phyloP scores from a whole-genome alignment of 2,113 vertebrate genomes.

The Leptodactylus fuscus region DNA sequence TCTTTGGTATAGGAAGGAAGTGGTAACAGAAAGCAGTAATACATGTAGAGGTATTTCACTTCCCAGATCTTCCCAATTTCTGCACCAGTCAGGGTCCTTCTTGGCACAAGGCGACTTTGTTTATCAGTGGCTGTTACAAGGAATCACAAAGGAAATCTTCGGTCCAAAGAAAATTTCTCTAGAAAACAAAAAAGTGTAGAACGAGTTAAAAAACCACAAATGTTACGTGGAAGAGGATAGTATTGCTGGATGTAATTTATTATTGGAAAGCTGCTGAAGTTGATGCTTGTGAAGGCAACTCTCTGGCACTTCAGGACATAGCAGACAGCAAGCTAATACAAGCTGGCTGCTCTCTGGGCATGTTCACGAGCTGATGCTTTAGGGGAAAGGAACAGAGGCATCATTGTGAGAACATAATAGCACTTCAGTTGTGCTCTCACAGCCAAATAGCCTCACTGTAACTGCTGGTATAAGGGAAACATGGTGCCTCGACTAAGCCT shows the following conservation, averaged over 20 bases:
- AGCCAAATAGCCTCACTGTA: constrained; percentile 28
- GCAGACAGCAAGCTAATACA: constrained; percentile 39
- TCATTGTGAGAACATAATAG: constrained; percentile 52
- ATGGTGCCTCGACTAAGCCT: not conserved
- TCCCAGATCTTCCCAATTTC: constrained; percentile 63
- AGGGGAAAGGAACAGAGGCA: constrained; percentile 39
- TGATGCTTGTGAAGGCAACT: constrained; percentile 8
- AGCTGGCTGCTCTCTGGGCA: constrained; percentile 9
- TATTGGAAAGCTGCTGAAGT: constrained; percentile 19
- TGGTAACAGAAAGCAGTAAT: not conserved
- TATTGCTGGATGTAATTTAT: constrained; percentile 2
- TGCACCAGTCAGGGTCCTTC: constrained; percentile 71
- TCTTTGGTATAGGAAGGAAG: not conserved
- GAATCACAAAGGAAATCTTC: constrained; percentile 83
- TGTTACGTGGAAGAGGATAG: not conserved
- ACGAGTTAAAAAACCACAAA: not conserved
- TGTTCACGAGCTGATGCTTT: constrained; percentile 26
- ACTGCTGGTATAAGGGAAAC: not conserved
- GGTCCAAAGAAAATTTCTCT: constrained; percentile 83
- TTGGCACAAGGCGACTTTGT: constrained; percentile 61
- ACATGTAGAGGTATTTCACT: not conserved
- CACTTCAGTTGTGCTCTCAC: constrained; percentile 45
- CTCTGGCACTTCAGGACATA: constrained; percentile 41
- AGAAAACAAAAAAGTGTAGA: constrained; percentile 67
- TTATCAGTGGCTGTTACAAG: constrained; percentile 74